Evolutionary conservation across 1,140 invertebrate species (phyloP), one percentile per base, ranked within the genome.

Genomic region (Ostrea denselamellosa): DNA sequence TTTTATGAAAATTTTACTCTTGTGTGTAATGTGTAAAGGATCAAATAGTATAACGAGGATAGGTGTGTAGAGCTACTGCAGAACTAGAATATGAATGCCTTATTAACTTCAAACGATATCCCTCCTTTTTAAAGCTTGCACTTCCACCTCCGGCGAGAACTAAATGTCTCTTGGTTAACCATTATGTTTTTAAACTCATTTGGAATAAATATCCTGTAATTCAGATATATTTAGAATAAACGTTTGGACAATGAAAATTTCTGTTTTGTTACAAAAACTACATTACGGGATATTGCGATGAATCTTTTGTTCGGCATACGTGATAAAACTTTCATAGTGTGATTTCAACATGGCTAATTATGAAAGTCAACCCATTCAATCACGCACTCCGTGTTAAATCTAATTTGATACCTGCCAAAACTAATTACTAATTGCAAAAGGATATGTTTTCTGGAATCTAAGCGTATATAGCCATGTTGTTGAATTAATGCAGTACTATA

Each of bases 401-500:
- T 77, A 77, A 77, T 77, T 77, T 77, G 68, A 77, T 14, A 77
- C 9, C 68, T 17, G 25, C 28, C 68, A 77, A 77, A 77, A 77
- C 22, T 77, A 77, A 77, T 77, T 77, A 77, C 25, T 77, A 77
- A 77, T 34, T 77, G 68, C 22, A 34, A 77, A 77, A 77, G 25
- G 68, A 77, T 77, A 77, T 28, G 22, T 68, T 68, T 68, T n/a
- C 65, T 68, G 22, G 65, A 68, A 68, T 68, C 25, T 22, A 77
- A 28, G 68, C 68, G 22, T 25, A 28, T 28, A 14, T 77, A 28
- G 28, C 25, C 4, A 14, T 19, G 17, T 62, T 77, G 68, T 77
- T 62, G 14, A 62, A 7, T 62, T 62, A 62, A 62, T 62, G n/a
- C 9, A 77, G 28, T 77, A 10, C 25, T 34, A 34, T 77, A 25